phyloP scores from a whole-genome alignment of 2,888 invertebrate species.

The Polylopha cassiicola region DNA sequence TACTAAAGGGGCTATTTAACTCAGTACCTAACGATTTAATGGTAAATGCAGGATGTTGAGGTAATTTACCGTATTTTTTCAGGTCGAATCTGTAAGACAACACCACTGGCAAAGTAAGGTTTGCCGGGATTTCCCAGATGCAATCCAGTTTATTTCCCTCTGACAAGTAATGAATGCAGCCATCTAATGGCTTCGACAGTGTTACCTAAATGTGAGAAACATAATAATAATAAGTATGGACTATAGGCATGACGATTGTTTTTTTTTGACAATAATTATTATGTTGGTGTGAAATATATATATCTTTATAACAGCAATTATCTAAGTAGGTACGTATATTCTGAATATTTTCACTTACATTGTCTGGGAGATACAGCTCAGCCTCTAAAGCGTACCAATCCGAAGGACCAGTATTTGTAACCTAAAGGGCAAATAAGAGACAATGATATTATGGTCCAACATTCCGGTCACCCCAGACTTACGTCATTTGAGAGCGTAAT shows the following conservation, averaged over 20 bases:
- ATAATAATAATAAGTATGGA: too few species aligned
- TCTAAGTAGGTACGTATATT: background rate
- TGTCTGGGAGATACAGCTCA: conserved; percentile 36
- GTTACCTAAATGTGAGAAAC: conserved; percentile 47
- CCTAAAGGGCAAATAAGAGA: conserved; percentile 32
- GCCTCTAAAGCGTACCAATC: conserved; percentile 46
- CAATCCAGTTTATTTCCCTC: conserved; percentile 31
- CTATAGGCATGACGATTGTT: too few species aligned
- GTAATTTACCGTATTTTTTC: conserved; percentile 43
- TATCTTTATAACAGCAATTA: conserved; percentile 1
- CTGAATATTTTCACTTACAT: conserved; percentile 32
- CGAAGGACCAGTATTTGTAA: conserved; percentile 62
- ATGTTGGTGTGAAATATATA: background rate
- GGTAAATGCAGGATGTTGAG: too few species aligned
- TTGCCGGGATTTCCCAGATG: conserved; percentile 45
- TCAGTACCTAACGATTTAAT: too few species aligned
- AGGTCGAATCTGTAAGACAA: conserved; percentile 47
- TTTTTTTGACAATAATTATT: too few species aligned
- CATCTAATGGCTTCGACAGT: conserved; percentile 39
- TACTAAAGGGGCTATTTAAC: too few species aligned
- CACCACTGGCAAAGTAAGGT: conserved; percentile 39
- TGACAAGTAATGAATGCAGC: conserved; percentile 31
- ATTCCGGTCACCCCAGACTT: too few species aligned
- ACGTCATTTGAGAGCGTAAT: too few species aligned
- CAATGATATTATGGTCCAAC: background rate